Evolutionary conservation across 2,113 vertebrate species (phyloP).

Genomic region (Silurus meridionalis): DNA sequence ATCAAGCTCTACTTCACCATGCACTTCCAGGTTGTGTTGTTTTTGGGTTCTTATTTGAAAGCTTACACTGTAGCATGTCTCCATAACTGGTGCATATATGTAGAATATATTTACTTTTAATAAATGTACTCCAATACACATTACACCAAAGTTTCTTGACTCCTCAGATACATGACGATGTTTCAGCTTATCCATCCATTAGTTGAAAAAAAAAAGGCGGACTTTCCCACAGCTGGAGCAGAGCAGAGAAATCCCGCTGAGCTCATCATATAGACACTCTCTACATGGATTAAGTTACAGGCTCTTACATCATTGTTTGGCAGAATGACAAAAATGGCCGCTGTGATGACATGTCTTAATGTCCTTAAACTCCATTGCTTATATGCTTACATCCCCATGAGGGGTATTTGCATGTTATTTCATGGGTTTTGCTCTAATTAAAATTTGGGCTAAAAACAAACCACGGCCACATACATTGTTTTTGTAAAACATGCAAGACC

Average conservation of each 20-base stretch:
- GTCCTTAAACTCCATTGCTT: too few relatives aligned
- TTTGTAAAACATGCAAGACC: not conserved
- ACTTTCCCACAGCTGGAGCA: constrained; percentile 27
- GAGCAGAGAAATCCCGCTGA: constrained; percentile 20
- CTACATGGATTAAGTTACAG: constrained; percentile 6
- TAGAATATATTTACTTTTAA: not conserved
- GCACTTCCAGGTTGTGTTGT: not conserved
- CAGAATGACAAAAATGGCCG: not conserved
- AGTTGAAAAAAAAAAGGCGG: not conserved
- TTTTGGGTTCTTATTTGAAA: not conserved
- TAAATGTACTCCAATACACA: not conserved
- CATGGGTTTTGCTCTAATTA: not conserved
- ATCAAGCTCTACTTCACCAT: not conserved
- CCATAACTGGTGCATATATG: not conserved
- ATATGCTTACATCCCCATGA: not conserved
- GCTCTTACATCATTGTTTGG: not conserved
- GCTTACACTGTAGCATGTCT: not conserved
- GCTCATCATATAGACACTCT: not conserved
- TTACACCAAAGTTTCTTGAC: not conserved
- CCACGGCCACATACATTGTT: not conserved
- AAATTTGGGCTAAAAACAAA: not conserved
- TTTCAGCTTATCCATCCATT: not conserved
- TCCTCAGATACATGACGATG: not conserved
- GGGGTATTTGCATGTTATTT: not conserved
- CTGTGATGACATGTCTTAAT: not conserved